phyloP scores from a whole-genome alignment of 2,888 invertebrate species.

The Helicoverpa assulta region DNA sequence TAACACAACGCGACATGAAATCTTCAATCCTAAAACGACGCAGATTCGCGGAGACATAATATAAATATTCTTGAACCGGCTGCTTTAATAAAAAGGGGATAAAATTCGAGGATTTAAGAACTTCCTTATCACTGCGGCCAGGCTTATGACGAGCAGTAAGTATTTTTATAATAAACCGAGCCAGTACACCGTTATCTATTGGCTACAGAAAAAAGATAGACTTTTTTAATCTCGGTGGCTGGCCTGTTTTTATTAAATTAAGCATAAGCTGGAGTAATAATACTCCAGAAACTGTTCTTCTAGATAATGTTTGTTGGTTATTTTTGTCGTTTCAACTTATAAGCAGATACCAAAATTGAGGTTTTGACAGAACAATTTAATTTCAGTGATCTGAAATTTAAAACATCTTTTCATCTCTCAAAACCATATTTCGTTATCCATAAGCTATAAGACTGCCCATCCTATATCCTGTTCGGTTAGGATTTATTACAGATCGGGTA shows the following conservation, averaged over 20 bases:
- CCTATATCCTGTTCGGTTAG: constrained; percentile 49
- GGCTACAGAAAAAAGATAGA: constrained; percentile 56
- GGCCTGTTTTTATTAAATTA: constrained; percentile 61
- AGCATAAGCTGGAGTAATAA: constrained; percentile 40
- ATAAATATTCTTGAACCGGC: constrained; percentile 58
- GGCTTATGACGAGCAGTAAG: constrained; percentile 57
- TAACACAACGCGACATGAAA: constrained; percentile 18
- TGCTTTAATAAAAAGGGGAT: constrained; percentile 60
- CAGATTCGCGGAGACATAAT: constrained; percentile 41
- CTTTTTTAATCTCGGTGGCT: constrained; percentile 57
- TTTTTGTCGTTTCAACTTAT: constrained; percentile 8
- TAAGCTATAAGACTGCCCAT: constrained; percentile 44
- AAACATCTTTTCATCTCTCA: no score
- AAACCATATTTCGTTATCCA: constrained; percentile 28
- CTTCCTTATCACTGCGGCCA: constrained; percentile 61
- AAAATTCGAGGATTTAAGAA: constrained; percentile 57
- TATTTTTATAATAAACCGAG: constrained; percentile 56
- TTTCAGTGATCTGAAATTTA: no score
- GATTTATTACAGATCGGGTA: constrained; percentile 50
- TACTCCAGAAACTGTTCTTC: constrained; percentile 20
- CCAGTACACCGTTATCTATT: constrained; percentile 52
- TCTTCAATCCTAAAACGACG: constrained; percentile 16
- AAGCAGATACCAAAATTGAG: constrained; percentile 5
- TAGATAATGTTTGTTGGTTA: constrained; percentile 18
- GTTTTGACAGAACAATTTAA: background rate